Conservation (phyloP, 30 jellyfish, hydroid and myxozoan species). For the Pseudorhiza aurosa region DNA sequence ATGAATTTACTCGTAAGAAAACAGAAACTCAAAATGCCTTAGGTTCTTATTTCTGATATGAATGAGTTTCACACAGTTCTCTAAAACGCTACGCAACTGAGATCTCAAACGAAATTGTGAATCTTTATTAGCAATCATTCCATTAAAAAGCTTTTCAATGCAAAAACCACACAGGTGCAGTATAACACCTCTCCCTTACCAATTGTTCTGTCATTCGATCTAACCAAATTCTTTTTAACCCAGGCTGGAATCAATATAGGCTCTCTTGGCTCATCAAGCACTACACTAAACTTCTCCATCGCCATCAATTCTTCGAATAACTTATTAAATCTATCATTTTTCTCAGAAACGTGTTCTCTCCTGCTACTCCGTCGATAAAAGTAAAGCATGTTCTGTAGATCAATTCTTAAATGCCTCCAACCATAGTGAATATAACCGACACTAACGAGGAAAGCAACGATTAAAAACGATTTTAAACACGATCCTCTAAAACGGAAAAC, state of each 20-base stretch:
- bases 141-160: not conserved
- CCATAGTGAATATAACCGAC: not conserved
- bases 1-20: no score
- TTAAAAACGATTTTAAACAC: not conserved
- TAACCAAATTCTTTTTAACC: not conserved
- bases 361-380: not conserved
- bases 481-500: not conserved
- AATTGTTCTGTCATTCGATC: not conserved
- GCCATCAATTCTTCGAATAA: conserved; percentile 5
- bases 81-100: no score
- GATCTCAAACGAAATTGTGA: no score
- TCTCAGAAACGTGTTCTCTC: not conserved
- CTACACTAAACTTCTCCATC: conserved; percentile 23
- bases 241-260: conserved; percentile 7
- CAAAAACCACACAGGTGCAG: no score
- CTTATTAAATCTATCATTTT: not conserved
- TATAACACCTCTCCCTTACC: no score
- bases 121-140: no score
- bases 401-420: conserved; percentile 11
- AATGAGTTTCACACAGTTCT: no score
- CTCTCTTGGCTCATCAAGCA: not conserved
- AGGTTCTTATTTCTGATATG: no score
- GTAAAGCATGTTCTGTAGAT: not conserved
- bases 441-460: not conserved
- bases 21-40: no score